Percentiles rank a stretch among this genome's conserved stretches.
Evolutionary conservation across 2,113 vertebrate genomes (phyloP).

Genomic region (Sinocyclocheilus anophthalmus): DNA sequence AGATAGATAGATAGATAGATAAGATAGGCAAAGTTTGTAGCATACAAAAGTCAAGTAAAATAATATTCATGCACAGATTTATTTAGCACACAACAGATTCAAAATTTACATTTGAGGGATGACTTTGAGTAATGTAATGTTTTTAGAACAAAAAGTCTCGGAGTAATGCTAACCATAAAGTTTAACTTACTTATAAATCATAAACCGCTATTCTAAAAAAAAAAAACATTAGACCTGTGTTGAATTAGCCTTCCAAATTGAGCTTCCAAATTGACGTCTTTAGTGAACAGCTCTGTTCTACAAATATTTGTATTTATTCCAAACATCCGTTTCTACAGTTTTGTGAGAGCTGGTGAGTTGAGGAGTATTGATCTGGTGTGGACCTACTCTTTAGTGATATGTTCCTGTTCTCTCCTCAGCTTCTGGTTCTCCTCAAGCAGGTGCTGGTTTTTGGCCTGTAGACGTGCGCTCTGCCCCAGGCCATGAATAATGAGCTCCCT

Average conservation of each 20-base stretch:
- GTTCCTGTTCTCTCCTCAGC: constrained; percentile 76
- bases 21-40: too few relatives aligned
- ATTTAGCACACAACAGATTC: too few relatives aligned
- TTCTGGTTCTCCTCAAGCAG: constrained; percentile 84
- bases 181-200: background rate
- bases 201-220: background rate
- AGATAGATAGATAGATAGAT: too few relatives aligned
- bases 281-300: background rate
- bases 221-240: background rate
- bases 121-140: background rate
- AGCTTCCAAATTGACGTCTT: background rate
- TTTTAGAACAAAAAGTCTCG: too few relatives aligned
- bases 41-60: too few relatives aligned
- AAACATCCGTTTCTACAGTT: background rate
- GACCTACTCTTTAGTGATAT: constrained; percentile 80
- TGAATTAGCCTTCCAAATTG: background rate
- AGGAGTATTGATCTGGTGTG: background rate
- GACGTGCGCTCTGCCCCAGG: constrained; percentile 73
- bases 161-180: background rate
- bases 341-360: background rate
- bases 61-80: too few relatives aligned
- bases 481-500: constrained; percentile 80
- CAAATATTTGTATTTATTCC: background rate
- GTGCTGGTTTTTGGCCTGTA: constrained; percentile 74
- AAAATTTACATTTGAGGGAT: background rate